Percentiles rank a stretch among this genome's conserved stretches.
Conservation (phyloP, 2,113 vertebrate species). For the Hiodon alosoides region DNA sequence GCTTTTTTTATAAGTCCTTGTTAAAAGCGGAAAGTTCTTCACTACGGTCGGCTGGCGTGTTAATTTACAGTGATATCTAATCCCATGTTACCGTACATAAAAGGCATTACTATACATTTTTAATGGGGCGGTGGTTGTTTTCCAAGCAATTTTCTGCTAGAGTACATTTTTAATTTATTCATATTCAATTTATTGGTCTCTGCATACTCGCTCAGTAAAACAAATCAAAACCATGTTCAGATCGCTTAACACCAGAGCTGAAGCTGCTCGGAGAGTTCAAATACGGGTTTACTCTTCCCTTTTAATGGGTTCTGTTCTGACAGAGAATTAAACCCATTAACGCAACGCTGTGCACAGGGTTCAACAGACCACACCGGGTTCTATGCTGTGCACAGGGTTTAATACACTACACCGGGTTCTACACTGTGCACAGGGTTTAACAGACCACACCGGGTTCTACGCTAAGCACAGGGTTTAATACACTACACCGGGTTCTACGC, state of each 20-base stretch:
- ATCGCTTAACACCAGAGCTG: conserved; percentile 63
- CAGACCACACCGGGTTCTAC: no score
- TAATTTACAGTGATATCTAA: conserved; percentile 82
- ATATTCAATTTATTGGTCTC: conserved; percentile 74
- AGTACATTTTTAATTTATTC: conserved; percentile 78
- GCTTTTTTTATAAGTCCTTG: conserved; percentile 77
- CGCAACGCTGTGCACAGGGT: conserved; percentile 32
- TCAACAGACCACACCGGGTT: conserved; percentile 30
- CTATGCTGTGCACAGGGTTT: no score
- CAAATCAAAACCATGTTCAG: conserved; percentile 67
- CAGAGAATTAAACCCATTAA: no score
- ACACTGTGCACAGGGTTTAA: no score
- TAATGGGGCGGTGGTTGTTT: conserved; percentile 71
- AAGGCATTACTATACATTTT: conserved; percentile 71
- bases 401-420: no score
- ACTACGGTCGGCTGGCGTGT: conserved; percentile 74
- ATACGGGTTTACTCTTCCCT: conserved; percentile 23
- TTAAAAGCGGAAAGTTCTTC: conserved; percentile 81
- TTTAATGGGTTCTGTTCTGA: background rate
- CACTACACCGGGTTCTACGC: no score
- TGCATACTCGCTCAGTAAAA: conserved; percentile 67
- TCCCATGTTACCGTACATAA: conserved; percentile 69
- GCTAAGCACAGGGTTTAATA: no score
- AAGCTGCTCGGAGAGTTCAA: conserved; percentile 40
- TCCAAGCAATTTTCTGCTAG: conserved; percentile 77